Evolutionary conservation across 2,797 vertebrate species (phyloP).

Genomic region (Chiroxiphia lanceolata): DNA sequence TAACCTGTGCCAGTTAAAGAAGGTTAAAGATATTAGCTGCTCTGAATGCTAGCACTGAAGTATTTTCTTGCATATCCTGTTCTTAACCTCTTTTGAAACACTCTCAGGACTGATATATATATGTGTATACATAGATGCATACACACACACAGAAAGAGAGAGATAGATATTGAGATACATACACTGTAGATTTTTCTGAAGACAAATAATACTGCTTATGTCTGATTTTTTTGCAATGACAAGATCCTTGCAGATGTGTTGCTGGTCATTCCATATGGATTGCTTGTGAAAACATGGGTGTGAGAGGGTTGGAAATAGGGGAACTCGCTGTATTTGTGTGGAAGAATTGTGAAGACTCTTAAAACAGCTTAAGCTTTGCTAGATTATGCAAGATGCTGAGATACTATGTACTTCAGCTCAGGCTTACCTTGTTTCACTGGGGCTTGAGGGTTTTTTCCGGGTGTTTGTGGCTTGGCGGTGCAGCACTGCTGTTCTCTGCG

Average conservation of each 20-base stretch:
- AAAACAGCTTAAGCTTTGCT: not conserved
- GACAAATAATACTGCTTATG: not conserved
- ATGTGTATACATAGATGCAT: too few relatives aligned
- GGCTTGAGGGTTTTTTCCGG: not conserved
- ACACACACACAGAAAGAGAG: not conserved
- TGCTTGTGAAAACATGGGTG: not conserved
- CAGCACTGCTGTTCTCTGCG: slow-evolving; percentile 4
- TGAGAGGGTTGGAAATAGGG: not conserved
- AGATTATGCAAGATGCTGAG: not conserved
- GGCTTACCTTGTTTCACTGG: not conserved
- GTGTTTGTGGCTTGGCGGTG: not conserved
- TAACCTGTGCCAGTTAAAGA: not conserved
- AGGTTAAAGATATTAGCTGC: not conserved
- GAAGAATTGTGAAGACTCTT: not conserved
- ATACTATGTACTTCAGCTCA: not conserved
- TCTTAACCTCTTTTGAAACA: not conserved
- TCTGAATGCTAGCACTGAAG: not conserved
- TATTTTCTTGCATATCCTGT: not conserved
- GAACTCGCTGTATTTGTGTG: not conserved
- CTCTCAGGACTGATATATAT: not conserved
- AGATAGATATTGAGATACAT: not conserved
- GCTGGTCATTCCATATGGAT: accelerated
- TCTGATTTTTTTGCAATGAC: not conserved
- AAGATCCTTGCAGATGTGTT: not conserved
- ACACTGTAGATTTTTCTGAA: not conserved